Percentiles rank a stretch among this genome's conserved stretches.
Evolutionary conservation across 2,797 vertebrate species (phyloP).

Genomic region (Rhinichthys osculus): DNA sequence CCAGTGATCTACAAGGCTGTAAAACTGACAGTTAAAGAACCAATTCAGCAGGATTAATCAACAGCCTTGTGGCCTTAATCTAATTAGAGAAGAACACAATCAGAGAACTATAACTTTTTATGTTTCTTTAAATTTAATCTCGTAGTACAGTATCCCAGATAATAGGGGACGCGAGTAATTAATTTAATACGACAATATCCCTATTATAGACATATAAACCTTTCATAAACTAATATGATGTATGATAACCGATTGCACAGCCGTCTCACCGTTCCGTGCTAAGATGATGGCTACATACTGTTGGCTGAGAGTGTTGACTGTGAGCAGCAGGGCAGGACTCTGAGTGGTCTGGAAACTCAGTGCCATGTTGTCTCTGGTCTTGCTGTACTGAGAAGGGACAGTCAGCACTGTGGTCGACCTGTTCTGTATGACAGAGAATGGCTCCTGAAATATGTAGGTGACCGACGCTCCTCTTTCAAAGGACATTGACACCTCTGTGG

Average conservation of each 20-base stretch:
- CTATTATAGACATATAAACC: slow-evolving; percentile 33
- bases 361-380: slow-evolving; percentile 87
- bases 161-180: not conserved
- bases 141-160: not conserved
- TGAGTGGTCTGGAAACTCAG: slow-evolving; percentile 91
- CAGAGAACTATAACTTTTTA: slow-evolving; percentile 48
- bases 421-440: slow-evolving; percentile 94
- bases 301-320: slow-evolving; percentile 87
- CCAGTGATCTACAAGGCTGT: not conserved
- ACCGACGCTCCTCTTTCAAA: slow-evolving; percentile 91
- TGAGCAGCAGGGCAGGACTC: slow-evolving; percentile 89
- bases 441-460: slow-evolving; percentile 93
- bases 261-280: slow-evolving; percentile 85
- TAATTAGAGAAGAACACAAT: slow-evolving; percentile 53
- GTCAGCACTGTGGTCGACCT: slow-evolving; percentile 82
- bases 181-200: slow-evolving; percentile 13
- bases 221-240: slow-evolving; percentile 26
- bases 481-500: slow-evolving; percentile 92
- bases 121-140: slow-evolving; percentile 43
- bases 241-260: not conserved
- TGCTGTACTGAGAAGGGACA: slow-evolving; percentile 80
- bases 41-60: slow-evolving; percentile 44
- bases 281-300: slow-evolving; percentile 91
- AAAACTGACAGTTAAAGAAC: slow-evolving; percentile 46
- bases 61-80: slow-evolving; percentile 38